Evolutionary conservation across 2,888 invertebrate genomes (phyloP).

Genomic region (Sinohyriopsis cumingii): DNA sequence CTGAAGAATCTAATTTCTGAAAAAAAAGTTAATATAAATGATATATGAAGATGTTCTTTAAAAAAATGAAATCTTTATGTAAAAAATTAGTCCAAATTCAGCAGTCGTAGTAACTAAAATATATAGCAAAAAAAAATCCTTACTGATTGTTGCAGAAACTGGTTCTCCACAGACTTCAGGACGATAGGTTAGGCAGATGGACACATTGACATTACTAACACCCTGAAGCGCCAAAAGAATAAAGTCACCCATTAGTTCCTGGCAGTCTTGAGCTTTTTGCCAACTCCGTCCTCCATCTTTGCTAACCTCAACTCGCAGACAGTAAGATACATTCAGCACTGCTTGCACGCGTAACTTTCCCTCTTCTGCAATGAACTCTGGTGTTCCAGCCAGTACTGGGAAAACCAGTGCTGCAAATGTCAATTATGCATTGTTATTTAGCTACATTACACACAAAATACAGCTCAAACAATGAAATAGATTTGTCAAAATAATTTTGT

Average conservation of each 20-base stretch:
- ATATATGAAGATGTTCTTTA: no score
- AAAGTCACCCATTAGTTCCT: conserved; percentile 26
- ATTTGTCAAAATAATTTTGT: neutral
- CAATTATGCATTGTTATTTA: neutral
- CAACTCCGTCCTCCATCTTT: conserved; percentile 40
- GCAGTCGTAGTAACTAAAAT: no score
- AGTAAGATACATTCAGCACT: conserved; percentile 48
- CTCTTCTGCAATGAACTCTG: conserved; percentile 41
- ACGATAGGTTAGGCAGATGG: conserved; percentile 57
- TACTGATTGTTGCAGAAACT: conserved; percentile 49
- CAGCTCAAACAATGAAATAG: neutral
- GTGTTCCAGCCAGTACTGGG: conserved; percentile 44
- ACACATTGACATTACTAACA: conserved; percentile 53
- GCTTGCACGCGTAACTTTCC: conserved; percentile 37
- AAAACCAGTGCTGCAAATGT: conserved; percentile 48
- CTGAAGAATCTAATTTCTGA: no score
- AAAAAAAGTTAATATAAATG: no score
- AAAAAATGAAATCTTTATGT: no score
- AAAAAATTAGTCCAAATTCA: no score
- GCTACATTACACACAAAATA: neutral
- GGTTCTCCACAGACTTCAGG: conserved; percentile 59
- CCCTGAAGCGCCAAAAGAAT: conserved; percentile 33
- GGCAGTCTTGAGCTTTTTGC: conserved; percentile 42
- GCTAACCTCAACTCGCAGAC: conserved; percentile 52
- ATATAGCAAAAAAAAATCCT: conserved; percentile 17